phyloP scores from a whole-genome alignment of 2,113 vertebrate genomes.

The Coryphaenoides rupestris region DNA sequence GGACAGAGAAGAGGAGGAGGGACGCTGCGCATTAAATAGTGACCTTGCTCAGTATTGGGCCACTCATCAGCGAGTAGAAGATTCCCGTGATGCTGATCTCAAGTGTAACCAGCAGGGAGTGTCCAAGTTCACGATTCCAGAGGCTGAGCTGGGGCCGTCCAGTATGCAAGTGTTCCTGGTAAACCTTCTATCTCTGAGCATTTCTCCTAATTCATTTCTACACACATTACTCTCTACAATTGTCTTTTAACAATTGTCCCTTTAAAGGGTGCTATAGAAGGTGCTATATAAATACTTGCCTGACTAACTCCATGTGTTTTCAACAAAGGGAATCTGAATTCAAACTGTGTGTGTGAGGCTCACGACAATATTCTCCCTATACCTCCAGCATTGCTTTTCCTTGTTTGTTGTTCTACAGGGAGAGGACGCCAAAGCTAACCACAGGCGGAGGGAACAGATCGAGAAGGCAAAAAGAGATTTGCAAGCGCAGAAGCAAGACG shows the following conservation, averaged over 20 bases:
- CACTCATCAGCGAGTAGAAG: slow-evolving; percentile 53
- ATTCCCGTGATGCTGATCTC: slow-evolving; percentile 65
- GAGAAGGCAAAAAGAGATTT: slow-evolving; percentile 51
- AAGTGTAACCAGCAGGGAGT: slow-evolving; percentile 55
- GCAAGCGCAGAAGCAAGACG: slow-evolving; percentile 56
- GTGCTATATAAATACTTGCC: no score
- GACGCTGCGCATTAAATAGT: slow-evolving; percentile 27
- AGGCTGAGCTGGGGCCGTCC: slow-evolving; percentile 63
- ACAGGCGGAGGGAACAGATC: slow-evolving; percentile 58
- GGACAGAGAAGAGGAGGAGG: slow-evolving; percentile 48
- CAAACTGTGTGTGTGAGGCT: slow-evolving; percentile 4
- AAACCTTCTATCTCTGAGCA: not conserved
- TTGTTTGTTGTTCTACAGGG: slow-evolving; percentile 54
- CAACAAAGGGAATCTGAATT: slow-evolving; percentile 14
- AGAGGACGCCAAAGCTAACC: slow-evolving; percentile 45
- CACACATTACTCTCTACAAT: no score
- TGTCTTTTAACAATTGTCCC: no score
- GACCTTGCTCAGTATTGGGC: slow-evolving; percentile 55
- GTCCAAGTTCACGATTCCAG: slow-evolving; percentile 38
- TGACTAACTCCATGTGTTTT: not conserved
- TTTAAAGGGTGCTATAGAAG: no score
- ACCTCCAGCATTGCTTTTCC: not conserved
- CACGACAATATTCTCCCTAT: not conserved
- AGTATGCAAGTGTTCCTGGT: slow-evolving; percentile 73
- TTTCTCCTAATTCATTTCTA: no score